Evolutionary conservation across 2,888 invertebrate species (phyloP).

Genomic region (Prosopocoilus inquinatus): DNA sequence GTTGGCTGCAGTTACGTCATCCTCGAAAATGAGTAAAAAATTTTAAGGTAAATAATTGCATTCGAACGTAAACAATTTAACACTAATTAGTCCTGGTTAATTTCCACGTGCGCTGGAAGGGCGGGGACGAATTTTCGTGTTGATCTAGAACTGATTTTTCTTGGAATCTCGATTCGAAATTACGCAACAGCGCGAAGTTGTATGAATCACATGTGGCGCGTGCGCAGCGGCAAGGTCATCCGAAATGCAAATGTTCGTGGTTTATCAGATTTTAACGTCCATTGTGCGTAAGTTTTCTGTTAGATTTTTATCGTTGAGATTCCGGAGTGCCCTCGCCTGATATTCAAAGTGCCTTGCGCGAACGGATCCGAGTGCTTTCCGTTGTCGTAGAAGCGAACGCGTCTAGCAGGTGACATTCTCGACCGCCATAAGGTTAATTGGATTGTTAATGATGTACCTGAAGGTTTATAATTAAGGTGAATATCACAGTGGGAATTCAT

Average conservation of each 20-base stretch:
- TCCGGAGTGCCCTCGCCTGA: conserved; percentile 8
- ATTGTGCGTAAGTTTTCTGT: conserved; percentile 10
- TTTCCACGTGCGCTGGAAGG: too few relatives aligned
- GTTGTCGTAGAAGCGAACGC: neutral
- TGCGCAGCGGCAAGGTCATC: conserved; percentile 14
- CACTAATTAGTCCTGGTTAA: too few relatives aligned
- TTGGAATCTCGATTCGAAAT: too few relatives aligned
- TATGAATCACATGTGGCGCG: conserved; percentile 9
- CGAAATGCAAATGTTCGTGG: conserved; percentile 1
- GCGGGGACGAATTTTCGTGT: too few relatives aligned
- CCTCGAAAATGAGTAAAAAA: too few relatives aligned
- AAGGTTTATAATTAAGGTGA: conserved; percentile 11
- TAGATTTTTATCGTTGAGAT: conserved; percentile 8
- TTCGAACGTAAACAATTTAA: too few relatives aligned
- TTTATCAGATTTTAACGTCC: conserved; percentile 12
- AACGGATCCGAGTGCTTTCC: neutral
- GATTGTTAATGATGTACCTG: conserved; percentile 8
- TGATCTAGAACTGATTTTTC: too few relatives aligned
- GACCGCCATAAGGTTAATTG: conserved; percentile 16
- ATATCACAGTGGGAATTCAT: neutral
- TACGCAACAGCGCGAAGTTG: too few relatives aligned
- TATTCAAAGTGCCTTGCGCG: conserved; percentile 14
- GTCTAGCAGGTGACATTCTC: conserved; percentile 4
- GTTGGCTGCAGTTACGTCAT: too few relatives aligned
- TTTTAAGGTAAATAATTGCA: too few relatives aligned